Conservation (phyloP, 2,113 vertebrate species). For the Tenrec ecaudatus region DNA sequence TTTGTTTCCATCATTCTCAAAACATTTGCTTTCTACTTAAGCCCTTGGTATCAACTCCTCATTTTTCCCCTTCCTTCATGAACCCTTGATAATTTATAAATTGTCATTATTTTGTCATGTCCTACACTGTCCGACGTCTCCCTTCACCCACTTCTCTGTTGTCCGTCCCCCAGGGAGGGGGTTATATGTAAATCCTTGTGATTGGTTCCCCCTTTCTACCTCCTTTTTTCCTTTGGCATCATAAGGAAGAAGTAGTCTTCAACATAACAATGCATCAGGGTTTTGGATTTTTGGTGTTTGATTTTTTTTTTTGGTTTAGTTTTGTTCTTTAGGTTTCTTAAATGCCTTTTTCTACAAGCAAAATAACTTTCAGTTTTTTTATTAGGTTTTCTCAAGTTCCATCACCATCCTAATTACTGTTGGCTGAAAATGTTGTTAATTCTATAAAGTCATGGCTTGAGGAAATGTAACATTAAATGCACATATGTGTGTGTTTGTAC, state of each 20-base stretch:
- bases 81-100: no score
- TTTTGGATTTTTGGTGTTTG: no score
- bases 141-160: no score
- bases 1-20: no score
- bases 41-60: no score
- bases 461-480: not conserved
- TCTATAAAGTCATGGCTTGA: not conserved
- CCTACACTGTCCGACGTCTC: no score
- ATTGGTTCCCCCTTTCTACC: no score
- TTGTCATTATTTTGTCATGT: no score
- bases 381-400: not conserved
- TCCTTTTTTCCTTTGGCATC: not conserved
- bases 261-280: not conserved
- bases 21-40: no score
- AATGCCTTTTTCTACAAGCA: constrained; percentile 2
- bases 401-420: not conserved
- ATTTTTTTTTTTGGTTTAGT: not conserved
- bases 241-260: constrained; percentile 31
- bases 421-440: constrained; percentile 21
- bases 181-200: no score
- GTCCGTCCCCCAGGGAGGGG: no score
- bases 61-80: no score
- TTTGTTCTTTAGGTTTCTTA: not conserved
- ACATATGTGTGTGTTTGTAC: not conserved
- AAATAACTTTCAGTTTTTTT: constrained; percentile 26